Conservation (phyloP, 2,113 vertebrate genomes). For the Megaptera novaeangliae region DNA sequence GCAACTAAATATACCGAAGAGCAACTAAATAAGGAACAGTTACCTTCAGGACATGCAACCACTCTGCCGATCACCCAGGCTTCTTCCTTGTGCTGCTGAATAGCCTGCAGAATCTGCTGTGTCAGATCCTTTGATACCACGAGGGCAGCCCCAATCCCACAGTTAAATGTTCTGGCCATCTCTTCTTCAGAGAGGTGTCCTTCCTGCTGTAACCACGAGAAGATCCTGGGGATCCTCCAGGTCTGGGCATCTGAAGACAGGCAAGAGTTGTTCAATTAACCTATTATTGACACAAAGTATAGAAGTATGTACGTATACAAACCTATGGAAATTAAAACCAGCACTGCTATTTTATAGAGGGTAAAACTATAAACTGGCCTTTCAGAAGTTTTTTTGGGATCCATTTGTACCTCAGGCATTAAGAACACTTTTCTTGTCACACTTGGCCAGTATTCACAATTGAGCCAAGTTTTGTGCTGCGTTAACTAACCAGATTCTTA, state of each 20-base stretch:
- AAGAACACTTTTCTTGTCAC: background rate
- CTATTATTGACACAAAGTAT: background rate
- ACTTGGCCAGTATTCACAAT: background rate
- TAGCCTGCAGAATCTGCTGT: slow-evolving; percentile 83
- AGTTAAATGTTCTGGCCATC: slow-evolving; percentile 96
- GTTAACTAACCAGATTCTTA: background rate
- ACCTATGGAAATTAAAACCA: background rate
- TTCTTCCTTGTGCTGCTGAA: slow-evolving; percentile 83
- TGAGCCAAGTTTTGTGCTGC: background rate
- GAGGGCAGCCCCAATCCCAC: slow-evolving; percentile 91
- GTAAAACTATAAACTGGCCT: background rate
- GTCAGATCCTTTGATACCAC: slow-evolving; percentile 84
- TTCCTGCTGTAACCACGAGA: slow-evolving; percentile 92
- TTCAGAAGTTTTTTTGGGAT: background rate
- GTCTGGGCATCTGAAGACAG: slow-evolving; percentile 86
- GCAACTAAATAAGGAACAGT: background rate
- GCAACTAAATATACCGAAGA: background rate
- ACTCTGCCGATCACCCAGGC: slow-evolving; percentile 92
- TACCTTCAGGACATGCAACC: slow-evolving; percentile 82
- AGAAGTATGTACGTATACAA: background rate
- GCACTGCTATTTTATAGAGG: background rate
- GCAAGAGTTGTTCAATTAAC: background rate
- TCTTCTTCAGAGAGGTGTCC: slow-evolving; percentile 91
- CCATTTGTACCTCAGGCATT: background rate
- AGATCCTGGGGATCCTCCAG: slow-evolving; percentile 91